Base-by-base conservation (phyloP, 2,797 vertebrate species). In the Lepus townsendii region DNA sequence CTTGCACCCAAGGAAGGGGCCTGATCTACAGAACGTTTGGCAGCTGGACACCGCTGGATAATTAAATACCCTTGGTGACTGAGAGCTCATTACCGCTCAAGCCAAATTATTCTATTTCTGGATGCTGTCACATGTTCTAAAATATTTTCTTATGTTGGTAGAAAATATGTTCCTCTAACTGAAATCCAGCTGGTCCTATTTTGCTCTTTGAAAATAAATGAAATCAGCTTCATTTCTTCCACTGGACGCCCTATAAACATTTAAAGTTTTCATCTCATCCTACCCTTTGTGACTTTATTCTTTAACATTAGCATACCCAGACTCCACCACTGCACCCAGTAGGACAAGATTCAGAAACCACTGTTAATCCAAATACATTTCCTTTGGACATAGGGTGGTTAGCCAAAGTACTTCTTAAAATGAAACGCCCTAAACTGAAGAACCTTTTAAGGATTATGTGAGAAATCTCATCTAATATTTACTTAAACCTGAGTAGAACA, bases 361-460 rank as follows among this genome's bases (percentile, higher is more conserved):
- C 20, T 94, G 16, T 12, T 90, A 79, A 79, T n/a, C 27, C n/a
- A 50, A 35, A 10, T 52, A 57, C 60, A 75, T 38, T 85, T 94
- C 47, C 30, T 69, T 78, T 17, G n/a, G 78, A 77, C 35, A 5
- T 10, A 14, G 16, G 19, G 3, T 19, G 17, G 17, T 54, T 92
- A 24, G n/a, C 52, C 68, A 72, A 86, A 90, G 20, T 86, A 9
- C 20, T 78, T 88, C 47, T 92, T 72, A 90, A 95, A 75, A 92
- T 14, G 27, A 7, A 54, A 65, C 71, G 65, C 10, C 20, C 2
- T 89, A 47, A 78, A 73, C 3, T 83, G 52, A 83, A 92, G 47
- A 86, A 60, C 57, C 78, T 78, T 83, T 7, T 32, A 63, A 88
- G 4, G 10, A 10, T 72, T 68, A 52, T 63, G 52, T 83, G 69